These are phyloP conservation scores for Hormiphora californensis DNA, from an alignment of 37 sponge, comb jelly and placozoan species.

Conservation along the genomic window DNA sequence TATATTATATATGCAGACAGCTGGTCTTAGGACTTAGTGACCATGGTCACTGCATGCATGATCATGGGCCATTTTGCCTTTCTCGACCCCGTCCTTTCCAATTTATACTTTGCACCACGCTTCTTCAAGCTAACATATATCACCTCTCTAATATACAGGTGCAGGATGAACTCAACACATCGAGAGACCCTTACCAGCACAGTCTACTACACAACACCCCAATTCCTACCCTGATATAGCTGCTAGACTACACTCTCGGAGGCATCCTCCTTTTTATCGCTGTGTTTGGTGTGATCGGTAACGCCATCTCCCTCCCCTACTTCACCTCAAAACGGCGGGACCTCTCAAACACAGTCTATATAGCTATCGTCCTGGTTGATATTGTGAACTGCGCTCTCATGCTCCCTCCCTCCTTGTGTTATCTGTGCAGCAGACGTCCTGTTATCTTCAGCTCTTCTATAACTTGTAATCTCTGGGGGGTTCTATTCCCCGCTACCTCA, in stretches of 20 bases:
- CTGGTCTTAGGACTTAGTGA: too few species aligned
- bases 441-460: neutral
- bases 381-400: neutral
- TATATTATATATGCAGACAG: too few species aligned
- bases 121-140: too few species aligned
- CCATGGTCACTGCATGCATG: too few species aligned
- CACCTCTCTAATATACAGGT: too few species aligned
- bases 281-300: neutral
- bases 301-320: neutral
- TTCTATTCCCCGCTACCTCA: neutral
- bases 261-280: neutral
- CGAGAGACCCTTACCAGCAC: too few species aligned
- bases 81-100: too few species aligned
- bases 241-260: neutral
- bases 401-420: neutral
- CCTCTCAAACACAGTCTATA: neutral
- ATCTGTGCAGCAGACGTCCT: neutral
- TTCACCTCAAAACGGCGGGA: neutral
- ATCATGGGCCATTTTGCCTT: too few species aligned
- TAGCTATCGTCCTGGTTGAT: neutral
- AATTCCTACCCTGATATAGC: too few species aligned
- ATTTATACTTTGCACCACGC: too few species aligned
- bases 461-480: neutral
- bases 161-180: too few species aligned
- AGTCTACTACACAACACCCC: too few species aligned